phyloP scores from a whole-genome alignment of 1,140 invertebrate species.

The Hirudo medicinalis region DNA sequence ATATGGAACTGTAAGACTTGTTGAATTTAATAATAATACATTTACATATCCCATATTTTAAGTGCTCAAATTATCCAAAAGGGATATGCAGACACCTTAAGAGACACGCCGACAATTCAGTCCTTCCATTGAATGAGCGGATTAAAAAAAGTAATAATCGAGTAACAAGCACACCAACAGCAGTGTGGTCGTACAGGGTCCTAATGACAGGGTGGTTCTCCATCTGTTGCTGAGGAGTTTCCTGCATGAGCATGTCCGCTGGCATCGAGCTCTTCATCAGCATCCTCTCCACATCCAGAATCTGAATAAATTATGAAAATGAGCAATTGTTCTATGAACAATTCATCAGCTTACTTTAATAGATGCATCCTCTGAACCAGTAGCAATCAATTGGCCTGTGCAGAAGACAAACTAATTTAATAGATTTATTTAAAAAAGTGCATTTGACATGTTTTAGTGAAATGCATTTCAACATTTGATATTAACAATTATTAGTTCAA shows the following conservation, averaged over 20 bases:
- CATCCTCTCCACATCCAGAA: conserved; percentile 90
- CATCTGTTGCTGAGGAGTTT: conserved; percentile 60
- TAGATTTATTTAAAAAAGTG: no score
- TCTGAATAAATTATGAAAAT: conserved; percentile 44
- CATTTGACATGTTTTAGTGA: background rate
- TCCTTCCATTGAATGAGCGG: no score
- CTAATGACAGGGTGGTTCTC: conserved; percentile 93
- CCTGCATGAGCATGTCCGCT: conserved; percentile 50
- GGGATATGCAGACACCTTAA: no score
- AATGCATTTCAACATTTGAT: background rate
- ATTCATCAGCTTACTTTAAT: conserved; percentile 59
- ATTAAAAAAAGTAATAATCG: no score
- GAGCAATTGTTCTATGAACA: background rate
- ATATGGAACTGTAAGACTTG: no score
- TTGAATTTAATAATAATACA: no score
- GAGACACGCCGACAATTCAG: no score
- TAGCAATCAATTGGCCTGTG: conserved; percentile 76
- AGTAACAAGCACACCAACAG: conserved; percentile 40
- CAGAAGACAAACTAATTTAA: background rate
- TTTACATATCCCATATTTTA: no score
- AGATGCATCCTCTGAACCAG: conserved; percentile 90
- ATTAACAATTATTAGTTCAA: background rate
- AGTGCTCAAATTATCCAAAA: no score
- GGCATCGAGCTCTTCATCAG: conserved; percentile 60
- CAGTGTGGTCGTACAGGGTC: conserved; percentile 93